Percentiles rank a stretch among this genome's conserved stretches.
Conservation (phyloP, 2,797 vertebrate genomes). For the Anguilla megastoma region DNA sequence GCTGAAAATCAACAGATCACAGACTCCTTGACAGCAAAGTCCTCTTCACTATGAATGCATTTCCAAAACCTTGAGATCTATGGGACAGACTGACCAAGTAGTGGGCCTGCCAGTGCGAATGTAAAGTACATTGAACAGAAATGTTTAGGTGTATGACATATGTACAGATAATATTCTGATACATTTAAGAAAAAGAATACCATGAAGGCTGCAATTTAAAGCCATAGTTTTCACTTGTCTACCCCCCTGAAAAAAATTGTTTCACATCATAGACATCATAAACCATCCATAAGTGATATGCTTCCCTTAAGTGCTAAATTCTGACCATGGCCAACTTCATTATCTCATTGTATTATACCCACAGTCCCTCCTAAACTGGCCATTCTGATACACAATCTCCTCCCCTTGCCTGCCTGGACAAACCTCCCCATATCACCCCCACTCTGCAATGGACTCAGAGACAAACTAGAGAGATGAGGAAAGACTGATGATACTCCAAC, state of each 20-base stretch:
- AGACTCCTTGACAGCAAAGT: not conserved
- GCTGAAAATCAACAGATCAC: not conserved
- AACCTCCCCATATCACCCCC: not conserved
- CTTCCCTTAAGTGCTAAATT: not conserved
- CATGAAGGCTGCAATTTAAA: slow-evolving; percentile 25
- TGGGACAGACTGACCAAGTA: not conserved
- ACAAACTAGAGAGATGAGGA: not conserved
- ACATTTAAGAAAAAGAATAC: slow-evolving; percentile 19
- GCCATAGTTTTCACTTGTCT: not conserved
- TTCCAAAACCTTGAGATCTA: not conserved
- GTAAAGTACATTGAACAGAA: not conserved
- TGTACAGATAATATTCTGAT: not conserved
- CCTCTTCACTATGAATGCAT: not conserved
- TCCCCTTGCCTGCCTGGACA: not conserved
- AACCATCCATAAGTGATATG: not conserved
- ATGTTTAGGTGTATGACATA: not conserved
- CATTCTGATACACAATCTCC: not conserved
- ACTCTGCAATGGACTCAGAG: not conserved
- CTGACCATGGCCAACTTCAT: slow-evolving; percentile 17
- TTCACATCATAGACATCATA: not conserved
- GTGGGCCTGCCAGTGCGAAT: not conserved
- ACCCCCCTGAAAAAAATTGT: slow-evolving; percentile 12
- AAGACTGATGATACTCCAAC: not conserved
- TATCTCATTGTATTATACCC: slow-evolving; percentile 27
- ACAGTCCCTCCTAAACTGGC: not conserved